Evolutionary conservation across 2,797 vertebrate species (phyloP).

Genomic region (Dryobates pubescens): DNA sequence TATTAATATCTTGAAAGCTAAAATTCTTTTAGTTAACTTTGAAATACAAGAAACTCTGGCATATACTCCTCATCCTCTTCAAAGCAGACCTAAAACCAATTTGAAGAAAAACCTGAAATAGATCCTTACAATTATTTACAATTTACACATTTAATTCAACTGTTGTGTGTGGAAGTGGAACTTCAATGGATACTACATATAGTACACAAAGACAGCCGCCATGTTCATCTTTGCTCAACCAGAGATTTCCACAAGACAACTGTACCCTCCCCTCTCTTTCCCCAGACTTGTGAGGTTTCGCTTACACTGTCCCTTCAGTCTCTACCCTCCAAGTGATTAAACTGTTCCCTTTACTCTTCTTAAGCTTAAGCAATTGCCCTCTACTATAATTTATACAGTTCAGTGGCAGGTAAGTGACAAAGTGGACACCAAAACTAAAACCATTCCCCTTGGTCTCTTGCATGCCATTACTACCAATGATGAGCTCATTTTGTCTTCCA

Average conservation of each 20-base stretch:
- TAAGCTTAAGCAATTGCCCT: neutral
- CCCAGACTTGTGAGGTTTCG: neutral
- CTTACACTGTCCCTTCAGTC: neutral
- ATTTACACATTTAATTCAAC: neutral
- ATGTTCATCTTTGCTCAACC: neutral
- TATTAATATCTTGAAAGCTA: neutral
- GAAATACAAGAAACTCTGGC: neutral
- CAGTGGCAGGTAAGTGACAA: neutral
- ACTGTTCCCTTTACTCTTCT: neutral
- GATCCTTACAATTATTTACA: neutral
- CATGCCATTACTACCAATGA: neutral
- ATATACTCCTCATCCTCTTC: neutral
- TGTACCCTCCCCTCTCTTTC: neutral
- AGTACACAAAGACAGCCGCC: neutral
- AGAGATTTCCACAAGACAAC: neutral
- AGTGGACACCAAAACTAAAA: neutral
- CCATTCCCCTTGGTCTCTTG: neutral
- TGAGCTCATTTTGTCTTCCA: neutral
- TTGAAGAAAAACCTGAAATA: neutral
- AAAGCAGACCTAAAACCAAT: neutral
- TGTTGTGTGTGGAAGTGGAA: neutral
- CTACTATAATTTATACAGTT: neutral
- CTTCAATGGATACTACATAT: neutral
- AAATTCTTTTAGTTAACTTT: neutral
- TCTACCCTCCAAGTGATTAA: neutral